Conservation (phyloP, 2,113 vertebrate genomes). For the Nasalis larvatus region DNA sequence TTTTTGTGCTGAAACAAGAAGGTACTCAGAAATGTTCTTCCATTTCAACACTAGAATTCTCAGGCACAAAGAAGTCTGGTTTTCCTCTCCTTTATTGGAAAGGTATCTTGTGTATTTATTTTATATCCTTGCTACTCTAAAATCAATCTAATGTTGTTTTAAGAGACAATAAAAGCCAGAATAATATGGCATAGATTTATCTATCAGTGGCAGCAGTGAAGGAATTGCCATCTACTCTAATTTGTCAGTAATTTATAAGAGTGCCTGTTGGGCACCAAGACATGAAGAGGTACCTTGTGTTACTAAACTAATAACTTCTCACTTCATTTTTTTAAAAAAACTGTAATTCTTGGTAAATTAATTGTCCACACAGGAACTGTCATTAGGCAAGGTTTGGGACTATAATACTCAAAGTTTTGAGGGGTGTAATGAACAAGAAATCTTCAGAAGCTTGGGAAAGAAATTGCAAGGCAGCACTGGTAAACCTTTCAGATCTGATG, state of each 20-base stretch:
- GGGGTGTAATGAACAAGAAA: constrained; percentile 35
- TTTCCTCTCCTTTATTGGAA: constrained; percentile 55
- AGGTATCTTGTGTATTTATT: constrained; percentile 41
- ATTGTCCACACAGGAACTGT: not conserved
- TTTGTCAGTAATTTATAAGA: constrained; percentile 61
- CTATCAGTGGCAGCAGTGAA: not conserved
- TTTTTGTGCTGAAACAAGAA: constrained; percentile 41
- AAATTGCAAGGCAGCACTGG: not conserved
- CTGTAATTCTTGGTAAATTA: not conserved
- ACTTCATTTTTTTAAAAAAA: not conserved
- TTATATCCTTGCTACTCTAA: constrained; percentile 65
- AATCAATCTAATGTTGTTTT: constrained; percentile 72
- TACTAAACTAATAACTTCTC: constrained; percentile 50
- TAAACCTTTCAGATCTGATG: not conserved
- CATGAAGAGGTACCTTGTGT: not conserved
- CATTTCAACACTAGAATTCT: constrained; percentile 35
- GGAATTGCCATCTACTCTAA: constrained; percentile 18
- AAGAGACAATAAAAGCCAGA: constrained; percentile 64
- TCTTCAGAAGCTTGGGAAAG: not conserved
- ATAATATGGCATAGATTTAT: constrained; percentile 62
- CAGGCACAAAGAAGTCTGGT: constrained; percentile 1
- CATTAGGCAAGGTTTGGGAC: not conserved
- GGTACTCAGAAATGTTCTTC: constrained; percentile 6
- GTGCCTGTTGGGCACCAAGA: not conserved
- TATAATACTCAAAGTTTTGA: constrained; percentile 26